Evolutionary conservation across 2,113 vertebrate genomes (phyloP).

Genomic region (Neopipo cinnamomea): DNA sequence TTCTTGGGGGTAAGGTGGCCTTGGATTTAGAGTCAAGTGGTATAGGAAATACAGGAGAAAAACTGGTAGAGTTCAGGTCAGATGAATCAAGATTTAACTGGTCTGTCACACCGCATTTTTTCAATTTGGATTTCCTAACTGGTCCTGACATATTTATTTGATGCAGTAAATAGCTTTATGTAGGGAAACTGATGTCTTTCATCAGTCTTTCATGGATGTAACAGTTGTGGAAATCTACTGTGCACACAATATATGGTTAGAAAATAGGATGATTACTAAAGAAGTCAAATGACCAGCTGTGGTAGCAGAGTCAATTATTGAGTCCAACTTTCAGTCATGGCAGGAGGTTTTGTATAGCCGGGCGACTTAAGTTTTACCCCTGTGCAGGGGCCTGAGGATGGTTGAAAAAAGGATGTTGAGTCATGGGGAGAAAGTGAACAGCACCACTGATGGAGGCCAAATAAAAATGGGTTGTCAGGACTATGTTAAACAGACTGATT

Average conservation of each 20-base stretch:
- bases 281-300: background rate
- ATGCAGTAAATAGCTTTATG: background rate
- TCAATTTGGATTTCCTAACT: background rate
- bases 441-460: background rate
- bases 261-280: background rate
- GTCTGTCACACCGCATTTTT: background rate
- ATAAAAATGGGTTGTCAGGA: background rate
- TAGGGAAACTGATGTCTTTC: background rate
- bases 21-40: fast-evolving
- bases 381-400: background rate
- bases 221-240: background rate
- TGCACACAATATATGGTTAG: background rate
- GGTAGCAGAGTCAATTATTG: background rate
- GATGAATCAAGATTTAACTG: background rate
- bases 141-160: background rate
- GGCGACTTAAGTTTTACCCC: background rate
- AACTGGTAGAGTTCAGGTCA: background rate
- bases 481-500: background rate
- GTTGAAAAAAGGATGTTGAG: background rate
- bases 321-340: background rate
- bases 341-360: background rate
- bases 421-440: background rate
- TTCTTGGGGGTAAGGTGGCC: background rate
- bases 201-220: background rate
- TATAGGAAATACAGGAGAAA: background rate